Conservation (phyloP, 1,140 invertebrate genomes). For the Neotoxoptera formosana region DNA sequence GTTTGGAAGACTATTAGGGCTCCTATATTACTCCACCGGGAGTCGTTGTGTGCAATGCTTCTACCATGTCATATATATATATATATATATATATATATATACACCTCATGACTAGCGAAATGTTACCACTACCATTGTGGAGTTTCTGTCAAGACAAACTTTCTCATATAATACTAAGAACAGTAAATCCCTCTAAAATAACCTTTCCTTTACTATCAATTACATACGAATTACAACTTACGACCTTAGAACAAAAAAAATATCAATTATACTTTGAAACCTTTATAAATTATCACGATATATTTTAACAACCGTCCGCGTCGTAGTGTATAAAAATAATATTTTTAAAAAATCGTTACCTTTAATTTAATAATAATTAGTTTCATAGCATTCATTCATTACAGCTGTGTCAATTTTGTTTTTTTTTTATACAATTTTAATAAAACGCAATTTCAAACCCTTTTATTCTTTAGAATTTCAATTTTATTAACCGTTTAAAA, state of each 20-base stretch:
- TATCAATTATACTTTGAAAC: background rate
- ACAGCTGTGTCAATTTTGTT: background rate
- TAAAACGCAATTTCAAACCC: background rate
- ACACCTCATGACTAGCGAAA: conserved; percentile 39
- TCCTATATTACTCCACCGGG: conserved; percentile 62
- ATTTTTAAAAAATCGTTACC: background rate
- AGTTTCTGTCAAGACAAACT: conserved; percentile 47
- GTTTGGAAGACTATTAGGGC: conserved; percentile 63
- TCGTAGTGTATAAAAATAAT: background rate
- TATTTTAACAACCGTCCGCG: background rate
- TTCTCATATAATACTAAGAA: conserved; percentile 39
- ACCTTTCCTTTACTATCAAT: conserved; percentile 33
- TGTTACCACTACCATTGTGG: conserved; percentile 27
- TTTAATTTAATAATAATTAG: background rate
- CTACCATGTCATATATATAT: conserved; percentile 26
- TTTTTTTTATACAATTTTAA: too few relatives aligned
- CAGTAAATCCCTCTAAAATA: conserved; percentile 40
- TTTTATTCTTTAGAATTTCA: background rate
- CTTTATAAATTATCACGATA: background rate
- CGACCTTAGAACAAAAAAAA: background rate
- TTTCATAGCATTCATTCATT: background rate
- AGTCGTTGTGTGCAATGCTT: conserved; percentile 60
- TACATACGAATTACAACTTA: conserved; percentile 14
- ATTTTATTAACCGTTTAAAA: background rate
- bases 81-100: background rate